phyloP scores from a whole-genome alignment of 2,797 vertebrate genomes.

The Novumbra hubbsi region DNA sequence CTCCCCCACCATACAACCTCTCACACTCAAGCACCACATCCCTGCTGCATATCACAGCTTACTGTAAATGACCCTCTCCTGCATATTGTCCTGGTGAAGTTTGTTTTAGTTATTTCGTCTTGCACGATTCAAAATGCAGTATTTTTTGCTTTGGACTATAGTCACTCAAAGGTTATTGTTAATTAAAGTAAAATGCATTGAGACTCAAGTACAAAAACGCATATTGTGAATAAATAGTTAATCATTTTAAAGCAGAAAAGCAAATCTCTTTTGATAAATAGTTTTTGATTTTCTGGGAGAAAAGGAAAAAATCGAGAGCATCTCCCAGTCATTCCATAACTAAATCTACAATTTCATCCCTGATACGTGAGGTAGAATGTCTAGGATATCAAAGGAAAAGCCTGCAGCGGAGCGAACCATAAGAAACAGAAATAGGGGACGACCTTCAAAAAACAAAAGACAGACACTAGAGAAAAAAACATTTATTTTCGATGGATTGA shows the following conservation, averaged over 20 bases:
- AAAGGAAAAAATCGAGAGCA: neutral
- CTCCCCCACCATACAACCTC: conserved; percentile 33
- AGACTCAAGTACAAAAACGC: neutral
- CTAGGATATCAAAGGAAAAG: conserved; percentile 56
- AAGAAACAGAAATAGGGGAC: conserved; percentile 39
- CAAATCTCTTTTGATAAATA: neutral
- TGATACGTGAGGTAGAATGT: conserved; percentile 38
- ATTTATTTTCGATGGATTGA: accelerated
- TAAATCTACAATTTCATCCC: conserved; percentile 6
- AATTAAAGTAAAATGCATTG: neutral
- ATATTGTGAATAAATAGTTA: neutral
- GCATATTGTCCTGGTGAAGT: conserved; percentile 39
- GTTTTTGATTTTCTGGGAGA: neutral
- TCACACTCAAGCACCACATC: conserved; percentile 42
- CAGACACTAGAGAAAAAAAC: neutral
- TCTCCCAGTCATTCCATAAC: neutral
- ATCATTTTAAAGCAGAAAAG: neutral
- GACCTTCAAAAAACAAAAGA: conserved; percentile 35
- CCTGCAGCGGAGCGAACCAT: conserved; percentile 73
- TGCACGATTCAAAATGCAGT: conserved; percentile 1
- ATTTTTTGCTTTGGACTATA: neutral
- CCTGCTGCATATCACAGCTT: conserved; percentile 54
- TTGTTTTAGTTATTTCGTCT: conserved; percentile 8
- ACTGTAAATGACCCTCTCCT: conserved; percentile 45
- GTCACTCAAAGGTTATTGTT: neutral